Conservation (phyloP, 2,888 invertebrate genomes). For the Acleris emargana region DNA sequence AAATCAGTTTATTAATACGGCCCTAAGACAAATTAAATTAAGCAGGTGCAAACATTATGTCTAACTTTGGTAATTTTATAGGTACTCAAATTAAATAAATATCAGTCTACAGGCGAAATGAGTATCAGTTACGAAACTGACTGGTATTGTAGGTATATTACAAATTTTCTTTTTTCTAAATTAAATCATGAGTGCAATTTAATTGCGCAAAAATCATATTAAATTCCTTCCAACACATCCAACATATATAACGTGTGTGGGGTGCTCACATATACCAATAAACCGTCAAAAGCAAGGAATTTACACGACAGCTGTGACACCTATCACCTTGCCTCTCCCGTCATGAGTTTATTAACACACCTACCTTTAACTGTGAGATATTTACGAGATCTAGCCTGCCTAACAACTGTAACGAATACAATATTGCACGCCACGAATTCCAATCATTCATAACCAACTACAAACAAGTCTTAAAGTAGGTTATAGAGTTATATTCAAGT, state of each 20-base stretch:
- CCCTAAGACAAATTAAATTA: not conserved
- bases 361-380: slow-evolving; percentile 49
- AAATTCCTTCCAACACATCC: too few relatives aligned
- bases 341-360: slow-evolving; percentile 27
- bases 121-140: slow-evolving; percentile 13
- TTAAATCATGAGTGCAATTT: too few relatives aligned
- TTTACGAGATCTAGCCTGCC: slow-evolving; percentile 79
- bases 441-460: slow-evolving; percentile 39
- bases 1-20: not conserved
- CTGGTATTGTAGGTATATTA: too few relatives aligned
- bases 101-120: slow-evolving; percentile 60
- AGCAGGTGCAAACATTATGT: slow-evolving; percentile 45
- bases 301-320: too few relatives aligned
- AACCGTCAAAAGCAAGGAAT: too few relatives aligned
- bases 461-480: slow-evolving; percentile 73
- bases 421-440: slow-evolving; percentile 41
- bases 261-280: too few relatives aligned
- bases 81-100: slow-evolving; percentile 60
- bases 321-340: too few relatives aligned
- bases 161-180: too few relatives aligned
- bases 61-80: slow-evolving; percentile 78
- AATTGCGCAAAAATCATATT: too few relatives aligned
- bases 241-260: too few relatives aligned
- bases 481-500: slow-evolving; percentile 51
- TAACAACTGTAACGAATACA: slow-evolving; percentile 61